Evolutionary conservation across 2,113 vertebrate species (phyloP).

Genomic region (Hystrix cristata): DNA sequence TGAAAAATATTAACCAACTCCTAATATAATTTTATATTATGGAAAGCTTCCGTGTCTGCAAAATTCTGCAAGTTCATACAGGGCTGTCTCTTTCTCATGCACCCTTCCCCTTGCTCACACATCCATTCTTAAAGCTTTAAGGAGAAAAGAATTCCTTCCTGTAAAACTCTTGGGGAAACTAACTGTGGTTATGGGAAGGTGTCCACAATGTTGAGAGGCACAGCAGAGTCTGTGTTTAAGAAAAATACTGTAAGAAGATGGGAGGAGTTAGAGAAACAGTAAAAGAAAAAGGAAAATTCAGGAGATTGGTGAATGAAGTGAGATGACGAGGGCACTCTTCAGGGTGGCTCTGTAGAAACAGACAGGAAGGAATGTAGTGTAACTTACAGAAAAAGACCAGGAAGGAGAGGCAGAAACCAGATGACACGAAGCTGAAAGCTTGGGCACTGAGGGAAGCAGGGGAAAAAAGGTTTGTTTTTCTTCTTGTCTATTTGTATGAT

Average conservation of each 20-base stretch:
- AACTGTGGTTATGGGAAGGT: not conserved
- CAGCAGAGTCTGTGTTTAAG: not conserved
- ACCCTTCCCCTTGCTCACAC: not conserved
- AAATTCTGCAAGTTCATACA: not conserved
- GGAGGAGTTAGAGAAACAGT: not conserved
- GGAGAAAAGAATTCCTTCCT: not conserved
- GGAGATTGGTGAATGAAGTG: not conserved
- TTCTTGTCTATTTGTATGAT: constrained; percentile 61
- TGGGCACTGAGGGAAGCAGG: not conserved
- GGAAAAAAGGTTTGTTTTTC: constrained; percentile 57
- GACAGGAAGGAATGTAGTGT: not conserved
- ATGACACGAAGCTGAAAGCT: not conserved
- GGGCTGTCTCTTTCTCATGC: not conserved
- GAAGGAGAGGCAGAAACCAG: not conserved
- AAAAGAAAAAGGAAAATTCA: not conserved
- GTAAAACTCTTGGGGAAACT: not conserved
- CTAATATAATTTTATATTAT: not conserved
- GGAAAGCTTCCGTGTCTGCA: not conserved
- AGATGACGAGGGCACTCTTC: not conserved
- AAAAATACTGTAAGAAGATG: not conserved
- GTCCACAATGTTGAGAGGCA: not conserved
- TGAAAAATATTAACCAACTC: not conserved
- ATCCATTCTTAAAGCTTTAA: constrained; percentile 23
- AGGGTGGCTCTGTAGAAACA: not conserved
- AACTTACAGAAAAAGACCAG: not conserved